These are phyloP conservation scores for Electrona antarctica DNA, from an alignment of 2,113 vertebrate genomes.

Conservation along the genomic window DNA sequence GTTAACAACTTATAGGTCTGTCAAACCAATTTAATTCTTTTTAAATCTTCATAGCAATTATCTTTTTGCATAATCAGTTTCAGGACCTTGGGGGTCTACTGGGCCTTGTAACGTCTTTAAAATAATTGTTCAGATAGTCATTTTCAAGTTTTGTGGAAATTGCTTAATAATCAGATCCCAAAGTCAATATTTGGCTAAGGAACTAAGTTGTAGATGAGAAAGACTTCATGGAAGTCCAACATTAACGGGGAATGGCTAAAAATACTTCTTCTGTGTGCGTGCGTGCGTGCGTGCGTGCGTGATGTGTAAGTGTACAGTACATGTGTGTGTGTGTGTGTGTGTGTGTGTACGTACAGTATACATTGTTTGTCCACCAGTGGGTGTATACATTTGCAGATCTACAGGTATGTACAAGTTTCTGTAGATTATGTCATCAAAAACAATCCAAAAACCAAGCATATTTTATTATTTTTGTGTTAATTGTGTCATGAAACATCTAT, in stretches of 20 bases:
- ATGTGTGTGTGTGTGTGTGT: slow-evolving; percentile 3
- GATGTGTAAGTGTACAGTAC: neutral
- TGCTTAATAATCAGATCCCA: slow-evolving; percentile 84
- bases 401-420: slow-evolving; percentile 7
- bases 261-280: slow-evolving; percentile 43
- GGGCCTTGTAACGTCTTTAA: slow-evolving; percentile 77
- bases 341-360: neutral
- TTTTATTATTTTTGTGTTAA: slow-evolving; percentile 47
- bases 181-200: slow-evolving; percentile 79
- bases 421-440: slow-evolving; percentile 45
- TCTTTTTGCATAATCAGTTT: slow-evolving; percentile 82
- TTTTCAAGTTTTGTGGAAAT: slow-evolving; percentile 81
- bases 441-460: slow-evolving; percentile 54
- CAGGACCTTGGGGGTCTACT: slow-evolving; percentile 78
- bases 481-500: too few relatives aligned
- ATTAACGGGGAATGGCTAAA: slow-evolving; percentile 48
- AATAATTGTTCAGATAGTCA: slow-evolving; percentile 82
- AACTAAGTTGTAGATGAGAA: slow-evolving; percentile 74
- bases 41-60: slow-evolving; percentile 84
- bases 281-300: neutral
- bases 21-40: slow-evolving; percentile 82
- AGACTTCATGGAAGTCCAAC: slow-evolving; percentile 63
- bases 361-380: neutral
- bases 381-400: slow-evolving; percentile 39
- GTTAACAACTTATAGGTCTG: slow-evolving; percentile 82